Evolutionary conservation across 2,113 vertebrate species (phyloP).

Genomic region (Notarius lentiginosus): DNA sequence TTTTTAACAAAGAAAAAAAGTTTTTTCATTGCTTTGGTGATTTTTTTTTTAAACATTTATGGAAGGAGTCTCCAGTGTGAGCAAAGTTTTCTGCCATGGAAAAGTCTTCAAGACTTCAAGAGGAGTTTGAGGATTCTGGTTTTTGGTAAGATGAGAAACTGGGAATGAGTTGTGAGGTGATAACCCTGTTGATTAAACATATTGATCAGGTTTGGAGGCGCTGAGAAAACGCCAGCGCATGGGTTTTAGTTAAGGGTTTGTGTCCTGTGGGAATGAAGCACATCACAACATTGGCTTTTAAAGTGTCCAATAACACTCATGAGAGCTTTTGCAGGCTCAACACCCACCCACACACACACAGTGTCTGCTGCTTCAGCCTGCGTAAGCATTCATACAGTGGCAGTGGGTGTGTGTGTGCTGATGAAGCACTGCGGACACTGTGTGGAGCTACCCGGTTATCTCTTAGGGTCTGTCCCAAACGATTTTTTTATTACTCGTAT

Average conservation of each 20-base stretch:
- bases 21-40: not conserved
- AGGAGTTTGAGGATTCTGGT: not conserved
- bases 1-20: not conserved
- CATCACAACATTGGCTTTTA: not conserved
- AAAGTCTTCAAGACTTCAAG: not conserved
- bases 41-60: not conserved
- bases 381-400: not conserved
- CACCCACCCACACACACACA: conserved; percentile 2
- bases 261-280: not conserved
- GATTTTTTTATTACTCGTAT: not conserved
- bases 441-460: not conserved
- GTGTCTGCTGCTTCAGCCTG: conserved; percentile 9
- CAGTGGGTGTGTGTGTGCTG: conserved; percentile 1
- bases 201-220: not conserved
- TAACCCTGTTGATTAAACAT: not conserved
- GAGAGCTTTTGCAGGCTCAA: not conserved
- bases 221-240: not conserved
- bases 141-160: not conserved
- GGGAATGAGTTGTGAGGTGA: too few species aligned
- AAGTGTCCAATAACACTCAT: not conserved
- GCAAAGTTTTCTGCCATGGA: not conserved
- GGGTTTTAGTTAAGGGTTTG: not conserved
- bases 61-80: not conserved
- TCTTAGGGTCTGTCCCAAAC: not conserved
- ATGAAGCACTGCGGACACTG: conserved; percentile 1